Conservation (phyloP, 1,140 invertebrate species). For the Pentalonia nigronervosa region DNA sequence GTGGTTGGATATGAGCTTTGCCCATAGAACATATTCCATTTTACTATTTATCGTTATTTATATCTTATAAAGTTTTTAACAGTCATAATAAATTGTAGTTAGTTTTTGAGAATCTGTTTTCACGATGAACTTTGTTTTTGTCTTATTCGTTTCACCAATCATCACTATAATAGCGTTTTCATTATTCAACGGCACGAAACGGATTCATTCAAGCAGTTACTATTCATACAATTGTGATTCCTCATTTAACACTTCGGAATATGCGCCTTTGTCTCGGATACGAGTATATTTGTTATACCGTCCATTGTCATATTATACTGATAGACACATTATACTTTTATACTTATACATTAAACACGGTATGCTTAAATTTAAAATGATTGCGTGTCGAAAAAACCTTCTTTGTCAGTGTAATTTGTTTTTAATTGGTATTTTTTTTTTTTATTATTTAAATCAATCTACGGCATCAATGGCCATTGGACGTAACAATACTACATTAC, state of each 20-base stretch:
- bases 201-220: background rate
- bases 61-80: background rate
- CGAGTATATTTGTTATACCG: background rate
- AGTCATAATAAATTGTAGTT: background rate
- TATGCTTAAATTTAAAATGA: background rate
- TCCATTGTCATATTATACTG: background rate
- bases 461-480: too few relatives aligned
- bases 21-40: background rate
- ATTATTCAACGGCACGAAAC: background rate
- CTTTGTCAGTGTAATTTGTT: background rate
- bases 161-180: background rate
- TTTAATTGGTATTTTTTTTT: background rate
- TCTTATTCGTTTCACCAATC: background rate
- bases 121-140: background rate
- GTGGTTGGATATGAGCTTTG: background rate
- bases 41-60: background rate
- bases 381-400: background rate
- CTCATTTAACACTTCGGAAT: background rate
- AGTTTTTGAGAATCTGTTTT: background rate
- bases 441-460: too few relatives aligned
- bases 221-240: background rate
- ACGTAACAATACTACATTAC: too few relatives aligned
- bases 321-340: background rate
- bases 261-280: background rate
- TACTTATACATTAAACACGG: background rate